phyloP scores from a whole-genome alignment of 2,113 vertebrate species.

The Gambusia holbrooki region DNA sequence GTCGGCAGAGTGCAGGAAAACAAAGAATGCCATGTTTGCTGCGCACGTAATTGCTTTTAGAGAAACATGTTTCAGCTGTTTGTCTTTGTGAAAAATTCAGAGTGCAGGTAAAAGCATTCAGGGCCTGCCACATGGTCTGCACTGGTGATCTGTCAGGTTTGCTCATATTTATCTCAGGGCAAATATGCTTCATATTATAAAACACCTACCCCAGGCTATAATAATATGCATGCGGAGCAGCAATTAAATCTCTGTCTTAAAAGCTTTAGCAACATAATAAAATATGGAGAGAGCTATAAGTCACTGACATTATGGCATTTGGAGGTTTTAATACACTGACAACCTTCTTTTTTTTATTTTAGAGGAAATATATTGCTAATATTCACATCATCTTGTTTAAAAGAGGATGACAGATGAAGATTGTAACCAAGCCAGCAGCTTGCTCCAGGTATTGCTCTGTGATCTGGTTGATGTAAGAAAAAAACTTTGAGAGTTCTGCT shows the following conservation, averaged over 20 bases:
- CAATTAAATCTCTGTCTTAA: conserved; percentile 33
- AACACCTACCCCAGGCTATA: conserved; percentile 32
- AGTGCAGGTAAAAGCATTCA: conserved; percentile 53
- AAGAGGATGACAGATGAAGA: conserved; percentile 15
- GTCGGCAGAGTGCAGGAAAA: conserved; percentile 35
- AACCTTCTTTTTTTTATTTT: conserved; percentile 12
- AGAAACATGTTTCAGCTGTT: conserved; percentile 55
- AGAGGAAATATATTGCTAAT: conserved; percentile 18
- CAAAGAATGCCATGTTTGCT: conserved; percentile 30
- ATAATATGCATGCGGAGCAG: conserved; percentile 23
- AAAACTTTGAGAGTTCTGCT: conserved; percentile 36
- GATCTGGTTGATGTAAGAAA: conserved; percentile 18
- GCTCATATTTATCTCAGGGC: conserved; percentile 48
- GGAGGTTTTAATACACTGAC: conserved; percentile 18
- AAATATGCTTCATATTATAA: conserved; percentile 43
- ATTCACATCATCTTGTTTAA: conserved; percentile 28
- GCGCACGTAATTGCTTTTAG: conserved; percentile 43
- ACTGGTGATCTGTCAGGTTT: conserved; percentile 27
- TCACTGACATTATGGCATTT: conserved; percentile 23
- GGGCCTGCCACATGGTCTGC: conserved; percentile 10
- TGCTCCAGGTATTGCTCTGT: conserved; percentile 32
- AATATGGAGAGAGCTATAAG: conserved; percentile 24
- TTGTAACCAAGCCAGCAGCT: conserved; percentile 5
- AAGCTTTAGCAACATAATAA: conserved; percentile 21
- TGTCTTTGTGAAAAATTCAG: conserved; percentile 65